phyloP scores from a whole-genome alignment of 2,888 invertebrate species.

The Aspidapion aeneum region DNA sequence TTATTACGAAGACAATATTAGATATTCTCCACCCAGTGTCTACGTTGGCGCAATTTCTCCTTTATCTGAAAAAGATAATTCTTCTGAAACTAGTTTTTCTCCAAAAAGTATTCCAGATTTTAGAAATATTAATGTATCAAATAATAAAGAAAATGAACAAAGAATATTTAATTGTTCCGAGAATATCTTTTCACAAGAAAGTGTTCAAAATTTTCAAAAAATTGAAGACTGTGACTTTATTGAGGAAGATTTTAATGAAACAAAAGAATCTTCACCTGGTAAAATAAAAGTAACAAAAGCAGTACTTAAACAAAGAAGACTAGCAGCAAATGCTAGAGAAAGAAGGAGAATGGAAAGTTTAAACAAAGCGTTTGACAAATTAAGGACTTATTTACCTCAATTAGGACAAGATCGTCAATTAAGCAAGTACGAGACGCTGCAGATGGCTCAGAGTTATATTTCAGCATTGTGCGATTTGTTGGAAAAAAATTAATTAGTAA shows the following conservation, averaged over 20 bases:
- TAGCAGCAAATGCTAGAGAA: conserved; percentile 92
- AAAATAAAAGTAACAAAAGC: conserved; percentile 64
- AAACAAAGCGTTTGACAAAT: conserved; percentile 89
- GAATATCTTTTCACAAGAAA: neutral
- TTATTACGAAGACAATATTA: neutral
- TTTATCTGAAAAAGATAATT: neutral
- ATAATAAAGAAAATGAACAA: no score
- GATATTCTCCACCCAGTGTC: neutral
- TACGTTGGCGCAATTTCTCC: neutral
- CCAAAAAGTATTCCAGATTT: neutral
- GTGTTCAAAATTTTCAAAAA: neutral
- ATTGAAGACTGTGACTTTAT: conserved; percentile 32
- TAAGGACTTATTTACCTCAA: conserved; percentile 87
- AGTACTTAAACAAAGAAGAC: conserved; percentile 73
- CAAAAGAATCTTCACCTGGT: conserved; percentile 11
- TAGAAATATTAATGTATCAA: neutral
- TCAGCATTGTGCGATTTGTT: conserved; percentile 83
- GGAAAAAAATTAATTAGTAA: no score
- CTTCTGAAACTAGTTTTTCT: neutral
- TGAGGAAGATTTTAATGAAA: conserved; percentile 38
- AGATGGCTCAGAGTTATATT: conserved; percentile 97
- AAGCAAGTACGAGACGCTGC: conserved; percentile 93
- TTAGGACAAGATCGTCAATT: conserved; percentile 87
- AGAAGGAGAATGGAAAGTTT: conserved; percentile 90
- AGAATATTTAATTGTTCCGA: neutral